Conservation (phyloP, 2,888 invertebrate genomes). For the Meganola albula region DNA sequence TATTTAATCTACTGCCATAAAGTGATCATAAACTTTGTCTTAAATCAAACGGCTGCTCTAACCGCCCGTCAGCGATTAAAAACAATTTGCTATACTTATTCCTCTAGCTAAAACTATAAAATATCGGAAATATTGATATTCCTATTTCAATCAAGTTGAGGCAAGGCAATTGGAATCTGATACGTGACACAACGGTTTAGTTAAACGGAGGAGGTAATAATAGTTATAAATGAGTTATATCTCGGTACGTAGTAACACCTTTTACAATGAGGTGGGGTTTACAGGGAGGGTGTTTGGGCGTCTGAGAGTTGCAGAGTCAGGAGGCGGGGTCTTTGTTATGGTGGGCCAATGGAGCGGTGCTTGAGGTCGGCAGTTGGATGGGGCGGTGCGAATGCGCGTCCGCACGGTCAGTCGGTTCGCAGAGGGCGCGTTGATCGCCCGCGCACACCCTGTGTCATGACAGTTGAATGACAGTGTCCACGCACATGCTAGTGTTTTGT, state of each 20-base stretch:
- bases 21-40: slow-evolving; percentile 18
- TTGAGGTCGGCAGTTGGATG: not conserved
- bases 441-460: slow-evolving; percentile 33
- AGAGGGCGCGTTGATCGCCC: slow-evolving; percentile 14
- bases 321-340: slow-evolving; percentile 2
- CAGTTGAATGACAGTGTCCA: slow-evolving; percentile 32
- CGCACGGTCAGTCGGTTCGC: slow-evolving; percentile 37
- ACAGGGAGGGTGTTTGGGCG: slow-evolving; percentile 15
- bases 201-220: slow-evolving; percentile 29
- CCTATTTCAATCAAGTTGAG: slow-evolving; percentile 33
- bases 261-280: slow-evolving; percentile 12
- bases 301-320: not conserved
- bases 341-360: not conserved
- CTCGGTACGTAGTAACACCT: slow-evolving; percentile 27
- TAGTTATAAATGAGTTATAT: slow-evolving; percentile 42
- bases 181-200: slow-evolving; percentile 39
- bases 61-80: slow-evolving; percentile 15
- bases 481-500: slow-evolving; percentile 41
- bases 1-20: slow-evolving; percentile 19
- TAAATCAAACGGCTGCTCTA: slow-evolving; percentile 9
- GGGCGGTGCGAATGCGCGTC: slow-evolving; percentile 10
- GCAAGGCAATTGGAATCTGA: slow-evolving; percentile 38
- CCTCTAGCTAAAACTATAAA: slow-evolving; percentile 22
- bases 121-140: slow-evolving; percentile 18
- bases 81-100: slow-evolving; percentile 22